Percentiles rank a stretch among this genome's conserved stretches.
These are phyloP conservation scores for Glyptemys insculpta DNA, from an alignment of 2,797 vertebrate genomes.

Conservation along the genomic window DNA sequence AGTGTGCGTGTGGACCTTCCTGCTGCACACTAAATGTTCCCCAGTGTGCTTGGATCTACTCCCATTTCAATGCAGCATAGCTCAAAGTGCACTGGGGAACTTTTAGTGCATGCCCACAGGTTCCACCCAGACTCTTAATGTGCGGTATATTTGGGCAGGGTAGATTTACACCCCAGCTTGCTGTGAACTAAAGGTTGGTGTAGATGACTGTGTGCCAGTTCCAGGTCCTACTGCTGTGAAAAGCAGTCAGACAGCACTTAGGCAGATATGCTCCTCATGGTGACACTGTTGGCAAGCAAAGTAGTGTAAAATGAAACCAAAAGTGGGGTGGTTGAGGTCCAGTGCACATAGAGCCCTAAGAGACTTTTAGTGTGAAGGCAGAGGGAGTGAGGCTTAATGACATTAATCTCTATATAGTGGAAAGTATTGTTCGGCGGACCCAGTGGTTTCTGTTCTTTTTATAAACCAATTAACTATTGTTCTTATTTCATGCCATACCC, in stretches of 20 bases:
- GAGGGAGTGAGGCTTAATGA: not conserved
- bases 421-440: not conserved
- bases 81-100: not conserved
- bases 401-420: not conserved
- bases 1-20: too few relatives aligned
- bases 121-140: not conserved
- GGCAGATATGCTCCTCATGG: fast-evolving
- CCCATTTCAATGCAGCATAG: not conserved
- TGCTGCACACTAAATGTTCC: not conserved
- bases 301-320: not conserved
- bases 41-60: not conserved
- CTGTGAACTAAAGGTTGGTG: not conserved
- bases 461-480: not conserved
- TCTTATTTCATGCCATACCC: not conserved
- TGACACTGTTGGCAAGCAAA: not conserved
- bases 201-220: too few relatives aligned
- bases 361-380: not conserved
- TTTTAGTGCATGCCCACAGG: not conserved
- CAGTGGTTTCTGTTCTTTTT: not conserved
- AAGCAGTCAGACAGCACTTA: not conserved
- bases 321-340: not conserved
- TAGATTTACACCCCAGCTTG: not conserved
- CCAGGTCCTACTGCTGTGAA: not conserved
- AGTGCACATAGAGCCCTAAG: not conserved
- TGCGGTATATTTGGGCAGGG: not conserved